Evolutionary conservation across 2,113 vertebrate genomes (phyloP).

Genomic region (Orientallactaga bullata): DNA sequence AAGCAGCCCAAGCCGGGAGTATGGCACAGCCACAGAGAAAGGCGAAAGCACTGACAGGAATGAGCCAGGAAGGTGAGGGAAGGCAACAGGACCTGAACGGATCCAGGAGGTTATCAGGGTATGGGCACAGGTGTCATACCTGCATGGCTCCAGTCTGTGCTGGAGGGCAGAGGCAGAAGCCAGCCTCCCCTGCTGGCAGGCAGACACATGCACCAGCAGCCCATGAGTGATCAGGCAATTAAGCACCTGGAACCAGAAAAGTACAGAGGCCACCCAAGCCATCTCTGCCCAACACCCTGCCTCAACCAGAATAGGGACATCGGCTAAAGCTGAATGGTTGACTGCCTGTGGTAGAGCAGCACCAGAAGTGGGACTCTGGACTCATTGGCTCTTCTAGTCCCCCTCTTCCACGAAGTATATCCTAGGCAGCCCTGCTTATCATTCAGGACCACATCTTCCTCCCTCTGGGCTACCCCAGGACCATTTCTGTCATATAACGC

Average conservation of each 20-base stretch:
- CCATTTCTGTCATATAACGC: neutral
- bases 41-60: neutral
- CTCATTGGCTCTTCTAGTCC: neutral
- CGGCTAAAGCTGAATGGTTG: neutral
- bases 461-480: neutral
- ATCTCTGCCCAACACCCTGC: neutral
- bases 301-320: neutral
- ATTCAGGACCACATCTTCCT: neutral
- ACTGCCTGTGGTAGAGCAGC: neutral
- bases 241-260: neutral
- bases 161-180: neutral
- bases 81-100: neutral
- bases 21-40: neutral
- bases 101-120: neutral
- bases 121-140: neutral
- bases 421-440: neutral
- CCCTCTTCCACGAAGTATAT: neutral
- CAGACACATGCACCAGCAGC: neutral
- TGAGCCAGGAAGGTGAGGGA: neutral
- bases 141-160: neutral
- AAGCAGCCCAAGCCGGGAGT: neutral
- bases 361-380: conserved; percentile 9
- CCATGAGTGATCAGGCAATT: neutral
- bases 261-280: neutral
- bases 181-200: neutral